Evolutionary conservation across 2,888 invertebrate genomes (phyloP).

Genomic region (Lepas anatifera): DNA sequence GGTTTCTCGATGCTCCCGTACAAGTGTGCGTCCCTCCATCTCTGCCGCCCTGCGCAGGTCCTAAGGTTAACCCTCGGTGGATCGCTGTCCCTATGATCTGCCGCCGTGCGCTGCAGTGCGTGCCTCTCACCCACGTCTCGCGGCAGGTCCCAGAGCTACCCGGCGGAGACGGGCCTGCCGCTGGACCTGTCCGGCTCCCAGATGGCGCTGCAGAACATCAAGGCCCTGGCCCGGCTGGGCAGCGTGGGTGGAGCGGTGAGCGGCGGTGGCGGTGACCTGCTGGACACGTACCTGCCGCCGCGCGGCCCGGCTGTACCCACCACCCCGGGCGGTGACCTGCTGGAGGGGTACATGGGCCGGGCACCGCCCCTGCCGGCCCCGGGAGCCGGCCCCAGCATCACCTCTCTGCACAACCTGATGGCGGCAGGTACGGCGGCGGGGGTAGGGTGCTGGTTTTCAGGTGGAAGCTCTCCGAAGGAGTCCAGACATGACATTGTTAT

Average conservation of each 20-base stretch:
- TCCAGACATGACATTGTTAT: too few species aligned
- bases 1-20: too few species aligned
- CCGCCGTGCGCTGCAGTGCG: too few species aligned
- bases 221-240: conserved; percentile 77
- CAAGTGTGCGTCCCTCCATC: too few species aligned
- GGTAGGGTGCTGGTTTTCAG: background rate
- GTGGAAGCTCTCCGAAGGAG: too few species aligned
- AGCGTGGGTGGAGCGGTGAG: conserved; percentile 27
- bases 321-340: background rate
- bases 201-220: conserved; percentile 77
- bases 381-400: too few species aligned
- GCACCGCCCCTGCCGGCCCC: conserved; percentile 29
- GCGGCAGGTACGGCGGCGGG: background rate
- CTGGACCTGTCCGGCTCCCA: conserved; percentile 49
- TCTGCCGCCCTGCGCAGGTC: too few species aligned
- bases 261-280: background rate
- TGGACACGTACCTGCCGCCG: too few species aligned
- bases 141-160: background rate
- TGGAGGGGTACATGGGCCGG: conserved; percentile 38
- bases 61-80: too few species aligned
- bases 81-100: too few species aligned
- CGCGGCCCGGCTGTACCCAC: too few species aligned
- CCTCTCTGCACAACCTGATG: background rate
- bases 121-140: too few species aligned
- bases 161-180: conserved; percentile 37